These are phyloP conservation scores for Fragum whitleyi DNA, from an alignment of 2,888 invertebrate species.

Conservation along the genomic window DNA sequence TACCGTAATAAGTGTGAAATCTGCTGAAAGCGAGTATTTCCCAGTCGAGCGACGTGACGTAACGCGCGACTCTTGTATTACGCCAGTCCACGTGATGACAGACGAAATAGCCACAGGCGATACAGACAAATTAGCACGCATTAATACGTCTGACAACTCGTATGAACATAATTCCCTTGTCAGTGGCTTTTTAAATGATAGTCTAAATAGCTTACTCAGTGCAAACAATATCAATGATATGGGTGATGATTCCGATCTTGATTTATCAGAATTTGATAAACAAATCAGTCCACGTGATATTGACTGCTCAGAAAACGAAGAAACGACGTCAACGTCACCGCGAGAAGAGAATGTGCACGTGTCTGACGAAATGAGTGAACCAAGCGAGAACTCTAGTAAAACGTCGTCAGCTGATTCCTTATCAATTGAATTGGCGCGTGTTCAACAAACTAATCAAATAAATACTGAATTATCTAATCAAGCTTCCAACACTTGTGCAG, in stretches of 20 bases:
- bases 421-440: constrained; percentile 21
- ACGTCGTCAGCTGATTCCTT: constrained; percentile 50
- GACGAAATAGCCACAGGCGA: constrained; percentile 28
- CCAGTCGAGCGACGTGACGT: constrained; percentile 27
- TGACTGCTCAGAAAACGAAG: not conserved
- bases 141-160: constrained; percentile 37
- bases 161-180: constrained; percentile 59
- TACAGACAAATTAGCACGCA: constrained; percentile 29
- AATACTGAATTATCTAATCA: constrained; percentile 28
- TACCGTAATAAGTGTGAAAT: constrained; percentile 72
- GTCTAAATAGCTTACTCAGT: constrained; percentile 57
- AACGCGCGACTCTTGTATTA: constrained; percentile 14
- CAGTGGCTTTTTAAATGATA: constrained; percentile 62
- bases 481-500: constrained; percentile 31
- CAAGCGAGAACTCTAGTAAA: constrained; percentile 16
- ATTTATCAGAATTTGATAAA: constrained; percentile 3
- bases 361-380: constrained; percentile 2
- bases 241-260: constrained; percentile 14
- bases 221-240: constrained; percentile 36
- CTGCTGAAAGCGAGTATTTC: constrained; percentile 57
- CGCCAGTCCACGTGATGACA: not conserved
- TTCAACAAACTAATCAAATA: constrained; percentile 31
- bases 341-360: not conserved
- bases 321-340: not conserved
- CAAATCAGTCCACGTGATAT: not conserved